Conservation (phyloP, 2,888 invertebrate genomes). For the Drosophila ustulata region DNA sequence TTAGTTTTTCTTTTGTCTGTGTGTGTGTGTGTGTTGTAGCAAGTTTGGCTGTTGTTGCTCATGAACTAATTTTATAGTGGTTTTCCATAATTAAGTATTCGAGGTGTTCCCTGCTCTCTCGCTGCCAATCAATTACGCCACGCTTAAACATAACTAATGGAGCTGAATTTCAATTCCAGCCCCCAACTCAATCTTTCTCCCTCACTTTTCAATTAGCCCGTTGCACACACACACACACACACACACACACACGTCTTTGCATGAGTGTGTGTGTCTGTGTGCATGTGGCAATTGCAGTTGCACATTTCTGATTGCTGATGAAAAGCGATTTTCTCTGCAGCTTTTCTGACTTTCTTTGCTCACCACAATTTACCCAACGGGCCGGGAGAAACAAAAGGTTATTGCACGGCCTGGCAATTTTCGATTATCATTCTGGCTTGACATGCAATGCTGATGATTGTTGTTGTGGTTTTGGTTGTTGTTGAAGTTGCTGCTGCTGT, state of each 20-base stretch:
- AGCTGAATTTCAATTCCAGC: slow-evolving; percentile 32
- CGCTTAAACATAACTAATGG: slow-evolving; percentile 47
- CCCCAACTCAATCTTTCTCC: slow-evolving; percentile 8
- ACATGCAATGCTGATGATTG: slow-evolving; percentile 61
- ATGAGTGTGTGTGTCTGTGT: slow-evolving; percentile 12
- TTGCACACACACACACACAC: slow-evolving; percentile 25
- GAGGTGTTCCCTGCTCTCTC: slow-evolving; percentile 9
- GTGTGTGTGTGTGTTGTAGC: slow-evolving; percentile 9
- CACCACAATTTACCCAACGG: slow-evolving; percentile 9
- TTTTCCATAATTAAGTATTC: slow-evolving; percentile 49
- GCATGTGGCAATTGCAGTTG: slow-evolving; percentile 48
- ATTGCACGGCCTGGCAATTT: slow-evolving; percentile 70
- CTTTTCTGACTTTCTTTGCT: slow-evolving; percentile 22
- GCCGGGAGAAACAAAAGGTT: slow-evolving; percentile 64
- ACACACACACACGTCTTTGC: slow-evolving; percentile 24
- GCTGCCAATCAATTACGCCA: slow-evolving; percentile 55
- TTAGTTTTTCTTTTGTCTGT: slow-evolving; percentile 23
- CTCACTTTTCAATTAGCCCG: slow-evolving; percentile 53
- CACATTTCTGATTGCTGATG: slow-evolving; percentile 32
- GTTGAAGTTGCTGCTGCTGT: slow-evolving; percentile 4
- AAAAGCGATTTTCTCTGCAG: slow-evolving; percentile 28
- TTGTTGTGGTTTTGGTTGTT: slow-evolving; percentile 19
- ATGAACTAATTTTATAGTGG: slow-evolving; percentile 67
- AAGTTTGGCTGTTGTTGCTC: slow-evolving; percentile 42
- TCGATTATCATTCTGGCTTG: slow-evolving; percentile 69